Percentiles rank a stretch among this genome's conserved stretches.
These are phyloP conservation scores for Cacoxenus indagator DNA, from an alignment of 2,888 invertebrate genomes.

Conservation along the genomic window DNA sequence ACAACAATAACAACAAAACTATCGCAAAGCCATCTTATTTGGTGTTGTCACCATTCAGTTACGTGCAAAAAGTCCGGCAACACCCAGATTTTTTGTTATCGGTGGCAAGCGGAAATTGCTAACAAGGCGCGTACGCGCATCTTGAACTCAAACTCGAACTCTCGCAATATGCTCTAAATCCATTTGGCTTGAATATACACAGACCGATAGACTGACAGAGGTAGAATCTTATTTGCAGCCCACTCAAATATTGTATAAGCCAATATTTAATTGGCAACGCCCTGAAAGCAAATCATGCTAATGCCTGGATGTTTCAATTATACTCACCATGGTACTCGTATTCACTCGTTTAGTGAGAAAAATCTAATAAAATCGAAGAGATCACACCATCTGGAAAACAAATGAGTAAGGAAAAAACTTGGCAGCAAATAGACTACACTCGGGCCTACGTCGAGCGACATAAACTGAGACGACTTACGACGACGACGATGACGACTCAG, in stretches of 20 bases:
- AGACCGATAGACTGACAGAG: conserved; percentile 30
- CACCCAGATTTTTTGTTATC: conserved; percentile 47
- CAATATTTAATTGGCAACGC: conserved; percentile 45
- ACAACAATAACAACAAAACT: neutral
- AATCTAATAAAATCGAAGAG: conserved; percentile 26
- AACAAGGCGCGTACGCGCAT: conserved; percentile 49
- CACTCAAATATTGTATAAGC: conserved; percentile 35
- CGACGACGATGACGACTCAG: conserved; percentile 27
- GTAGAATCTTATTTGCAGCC: conserved; percentile 52
- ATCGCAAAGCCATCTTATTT: neutral
- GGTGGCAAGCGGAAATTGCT: conserved; percentile 47
- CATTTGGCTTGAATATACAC: conserved; percentile 45
- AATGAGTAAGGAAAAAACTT: neutral
- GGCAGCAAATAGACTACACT: conserved; percentile 53
- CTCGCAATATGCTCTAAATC: conserved; percentile 51
- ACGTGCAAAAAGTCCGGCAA: conserved; percentile 39
- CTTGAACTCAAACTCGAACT: conserved; percentile 7
- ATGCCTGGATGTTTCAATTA: neutral
- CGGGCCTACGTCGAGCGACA: conserved; percentile 52
- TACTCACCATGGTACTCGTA: conserved; percentile 28
- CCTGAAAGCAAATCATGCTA: conserved; percentile 41
- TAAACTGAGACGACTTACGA: conserved; percentile 17
- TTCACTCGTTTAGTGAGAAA: conserved; percentile 18
- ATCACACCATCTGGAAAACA: conserved; percentile 1
- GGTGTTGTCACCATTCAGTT: neutral